Percentiles rank a stretch among this genome's conserved stretches.
Conservation (phyloP, 1,140 invertebrate genomes). For the Drosophila sproati region DNA sequence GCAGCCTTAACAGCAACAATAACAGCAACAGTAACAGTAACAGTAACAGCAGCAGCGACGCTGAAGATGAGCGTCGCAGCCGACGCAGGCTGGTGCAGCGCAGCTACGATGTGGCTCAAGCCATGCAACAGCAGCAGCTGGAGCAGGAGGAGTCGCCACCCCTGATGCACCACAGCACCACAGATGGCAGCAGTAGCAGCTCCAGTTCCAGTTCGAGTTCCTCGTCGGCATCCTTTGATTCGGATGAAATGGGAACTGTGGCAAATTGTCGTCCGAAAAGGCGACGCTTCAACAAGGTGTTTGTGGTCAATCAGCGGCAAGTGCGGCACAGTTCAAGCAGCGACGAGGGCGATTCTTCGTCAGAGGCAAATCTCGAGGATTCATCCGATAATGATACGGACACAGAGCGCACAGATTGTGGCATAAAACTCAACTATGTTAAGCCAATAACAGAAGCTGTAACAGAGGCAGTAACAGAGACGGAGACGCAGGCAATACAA, state of each 20-base stretch:
- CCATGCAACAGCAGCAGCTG: constrained; percentile 75
- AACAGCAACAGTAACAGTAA: constrained; percentile 25
- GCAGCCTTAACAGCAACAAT: constrained; percentile 61
- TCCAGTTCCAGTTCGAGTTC: constrained; percentile 57
- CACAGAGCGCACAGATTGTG: constrained; percentile 85
- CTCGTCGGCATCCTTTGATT: constrained; percentile 76
- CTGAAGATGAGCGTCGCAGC: constrained; percentile 33
- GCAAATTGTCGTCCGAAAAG: constrained; percentile 85
- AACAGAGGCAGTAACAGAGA: constrained; percentile 7
- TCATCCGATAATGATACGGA: constrained; percentile 86
- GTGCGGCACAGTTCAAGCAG: constrained; percentile 87
- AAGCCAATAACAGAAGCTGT: constrained; percentile 73
- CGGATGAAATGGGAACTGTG: constrained; percentile 80
- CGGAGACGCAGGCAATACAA: background rate
- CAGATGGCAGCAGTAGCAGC: constrained; percentile 50
- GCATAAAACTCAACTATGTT: constrained; percentile 84
- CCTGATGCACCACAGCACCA: constrained; percentile 63
- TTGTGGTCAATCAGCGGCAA: constrained; percentile 88
- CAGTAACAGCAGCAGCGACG: constrained; percentile 30
- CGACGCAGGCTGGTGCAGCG: constrained; percentile 72
- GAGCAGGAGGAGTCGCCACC: background rate
- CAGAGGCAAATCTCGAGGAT: constrained; percentile 86
- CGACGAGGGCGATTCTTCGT: constrained; percentile 86
- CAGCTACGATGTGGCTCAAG: constrained; percentile 85
- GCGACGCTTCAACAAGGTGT: constrained; percentile 89